Percentiles rank a stretch among this genome's conserved stretches.
phyloP scores from a whole-genome alignment of 2,113 vertebrate species.

The Paradoxurus hermaphroditus region DNA sequence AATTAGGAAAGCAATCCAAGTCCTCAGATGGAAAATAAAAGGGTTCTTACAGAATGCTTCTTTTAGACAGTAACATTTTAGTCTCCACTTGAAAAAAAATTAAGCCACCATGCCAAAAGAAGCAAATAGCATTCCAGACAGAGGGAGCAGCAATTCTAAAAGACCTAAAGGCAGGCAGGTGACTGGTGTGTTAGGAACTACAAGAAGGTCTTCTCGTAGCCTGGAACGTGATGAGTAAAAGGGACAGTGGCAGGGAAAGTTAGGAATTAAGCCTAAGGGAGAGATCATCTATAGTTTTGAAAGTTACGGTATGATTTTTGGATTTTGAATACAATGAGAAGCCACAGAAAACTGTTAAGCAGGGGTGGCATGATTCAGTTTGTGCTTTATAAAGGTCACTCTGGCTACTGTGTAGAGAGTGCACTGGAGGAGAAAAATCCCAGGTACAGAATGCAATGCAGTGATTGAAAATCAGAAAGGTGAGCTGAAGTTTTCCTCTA shows the following conservation, averaged over 20 bases:
- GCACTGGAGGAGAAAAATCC: neutral
- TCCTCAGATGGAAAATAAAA: neutral
- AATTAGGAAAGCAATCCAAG: neutral
- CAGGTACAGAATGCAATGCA: neutral
- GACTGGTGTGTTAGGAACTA: neutral
- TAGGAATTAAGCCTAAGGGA: neutral
- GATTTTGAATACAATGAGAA: neutral
- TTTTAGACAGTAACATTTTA: neutral
- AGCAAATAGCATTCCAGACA: neutral
- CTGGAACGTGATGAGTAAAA: neutral
- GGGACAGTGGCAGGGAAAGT: neutral
- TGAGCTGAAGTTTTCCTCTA: neutral
- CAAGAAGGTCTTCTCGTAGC: neutral
- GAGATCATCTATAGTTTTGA: neutral
- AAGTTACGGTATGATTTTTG: neutral
- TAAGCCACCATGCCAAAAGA: neutral
- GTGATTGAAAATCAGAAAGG: neutral
- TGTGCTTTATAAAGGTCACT: neutral
- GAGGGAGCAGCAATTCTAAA: neutral
- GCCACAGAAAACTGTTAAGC: neutral
- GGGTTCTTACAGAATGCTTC: neutral
- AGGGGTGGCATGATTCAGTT: neutral
- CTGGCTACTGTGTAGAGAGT: neutral
- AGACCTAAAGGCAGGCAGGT: neutral
- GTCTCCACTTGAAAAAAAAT: neutral